phyloP scores from a whole-genome alignment of 2,113 vertebrate species.

The Ammodytes marinus region DNA sequence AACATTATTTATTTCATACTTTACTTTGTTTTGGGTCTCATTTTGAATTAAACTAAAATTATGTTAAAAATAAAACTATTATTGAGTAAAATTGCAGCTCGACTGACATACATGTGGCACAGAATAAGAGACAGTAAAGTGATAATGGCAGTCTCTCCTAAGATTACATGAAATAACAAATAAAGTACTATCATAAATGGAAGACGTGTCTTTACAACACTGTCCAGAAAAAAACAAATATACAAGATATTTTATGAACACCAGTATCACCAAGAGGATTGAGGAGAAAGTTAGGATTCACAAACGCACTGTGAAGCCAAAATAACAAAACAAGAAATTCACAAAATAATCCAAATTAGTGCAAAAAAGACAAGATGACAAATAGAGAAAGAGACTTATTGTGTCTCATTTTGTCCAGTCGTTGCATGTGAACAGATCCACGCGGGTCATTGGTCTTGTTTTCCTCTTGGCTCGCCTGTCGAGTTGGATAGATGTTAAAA shows the following conservation, averaged over 20 bases:
- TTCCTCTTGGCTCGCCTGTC: slow-evolving; percentile 83
- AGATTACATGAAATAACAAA: neutral
- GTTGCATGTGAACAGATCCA: slow-evolving; percentile 76
- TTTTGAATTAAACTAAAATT: neutral
- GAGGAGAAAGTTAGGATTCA: neutral
- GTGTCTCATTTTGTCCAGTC: slow-evolving; percentile 63
- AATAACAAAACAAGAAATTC: slow-evolving; percentile 23
- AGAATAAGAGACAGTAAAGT: neutral
- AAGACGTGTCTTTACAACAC: neutral
- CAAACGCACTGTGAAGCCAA: slow-evolving; percentile 11
- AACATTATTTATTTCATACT: too few species aligned
- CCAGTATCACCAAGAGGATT: neutral
- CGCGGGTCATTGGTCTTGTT: slow-evolving; percentile 84
- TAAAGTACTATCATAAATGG: neutral
- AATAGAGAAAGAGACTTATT: slow-evolving; percentile 56
- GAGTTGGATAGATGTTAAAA: slow-evolving; percentile 82
- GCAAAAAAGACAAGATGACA: slow-evolving; percentile 22
- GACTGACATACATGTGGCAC: neutral
- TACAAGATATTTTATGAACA: neutral
- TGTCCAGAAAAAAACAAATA: neutral
- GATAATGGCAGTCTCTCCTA: neutral
- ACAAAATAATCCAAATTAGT: slow-evolving; percentile 21
- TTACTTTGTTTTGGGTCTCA: too few species aligned
- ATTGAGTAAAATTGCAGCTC: neutral
- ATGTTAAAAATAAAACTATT: neutral